Base-by-base conservation (phyloP, 2,113 vertebrate genomes). In the Zapornia atra region DNA sequence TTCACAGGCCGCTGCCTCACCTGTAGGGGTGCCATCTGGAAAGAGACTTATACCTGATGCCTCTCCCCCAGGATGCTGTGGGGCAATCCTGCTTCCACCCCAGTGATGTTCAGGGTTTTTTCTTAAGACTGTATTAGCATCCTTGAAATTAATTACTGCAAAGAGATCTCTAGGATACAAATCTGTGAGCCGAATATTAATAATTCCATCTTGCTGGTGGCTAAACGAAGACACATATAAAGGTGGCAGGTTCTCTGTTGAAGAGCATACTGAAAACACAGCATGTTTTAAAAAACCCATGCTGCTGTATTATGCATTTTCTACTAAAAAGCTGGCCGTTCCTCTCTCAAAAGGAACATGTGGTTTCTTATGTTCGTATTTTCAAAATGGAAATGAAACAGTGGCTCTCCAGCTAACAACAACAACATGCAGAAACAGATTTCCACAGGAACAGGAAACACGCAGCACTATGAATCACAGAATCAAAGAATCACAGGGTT, bases 1-100 rank as follows among this genome's bases (percentile, higher is more conserved):
- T 99, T 99, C 99, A 99, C 98, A 99, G 98, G 98, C 99, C 97
- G 95, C 97, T 99, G 98, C 98, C 97, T 98, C 98, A 98, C 98
- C 98, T 98, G 98, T 98, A 99, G 98, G 98, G 98, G 97, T 97
- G 97, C 98, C 95, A 97, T 97, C 98, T 98, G 97, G 95, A 96
- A 95, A 85, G 79, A 94, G 90, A 98, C 98, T 98, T 97, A 98
- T 59, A 98, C 92, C 95, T 76, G 65, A 94, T 48, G 48, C 36
- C 76, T 91, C 73, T 93, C 94, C 92, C 71, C 97, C 25, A 5
- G 66, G 73, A 97, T 93, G 94, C 82, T 97, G 46, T 82, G 94
- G 75, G 88, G 63, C 50, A 90, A 48, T 94, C 78, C 54, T 92
- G 68, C 86, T 95, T 92, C 57, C 53, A 90, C 66, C 92, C 21